Conservation (phyloP, 1,140 invertebrate species). For the Magallana ariakensis region DNA sequence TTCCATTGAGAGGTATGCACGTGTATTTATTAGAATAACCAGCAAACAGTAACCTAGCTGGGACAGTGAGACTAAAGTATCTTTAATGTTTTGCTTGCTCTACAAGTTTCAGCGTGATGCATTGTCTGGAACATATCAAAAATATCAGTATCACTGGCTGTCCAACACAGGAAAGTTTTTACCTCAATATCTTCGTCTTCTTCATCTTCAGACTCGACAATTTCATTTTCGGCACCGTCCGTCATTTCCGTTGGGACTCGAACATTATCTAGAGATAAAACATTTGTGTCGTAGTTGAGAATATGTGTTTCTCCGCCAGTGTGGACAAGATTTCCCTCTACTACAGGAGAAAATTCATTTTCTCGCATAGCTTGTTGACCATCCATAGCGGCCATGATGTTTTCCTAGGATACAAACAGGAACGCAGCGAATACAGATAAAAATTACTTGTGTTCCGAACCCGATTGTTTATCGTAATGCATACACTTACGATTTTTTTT, state of each 20-base stretch:
- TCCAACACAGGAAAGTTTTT: neutral
- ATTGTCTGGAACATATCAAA: too few relatives aligned
- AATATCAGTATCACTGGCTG: too few relatives aligned
- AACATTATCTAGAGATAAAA: slow-evolving; percentile 66
- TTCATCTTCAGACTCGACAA: slow-evolving; percentile 55
- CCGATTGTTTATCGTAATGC: neutral
- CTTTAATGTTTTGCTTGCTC: too few relatives aligned
- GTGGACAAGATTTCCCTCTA: slow-evolving; percentile 66
- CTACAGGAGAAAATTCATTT: slow-evolving; percentile 54
- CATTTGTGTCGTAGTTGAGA: slow-evolving; percentile 67
- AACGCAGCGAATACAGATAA: slow-evolving; percentile 39
- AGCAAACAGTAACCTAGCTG: too few relatives aligned
- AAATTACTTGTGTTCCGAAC: neutral
- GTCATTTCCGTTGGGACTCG: slow-evolving; percentile 52
- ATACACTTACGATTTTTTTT: too few relatives aligned
- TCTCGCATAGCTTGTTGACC: slow-evolving; percentile 42
- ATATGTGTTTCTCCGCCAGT: slow-evolving; percentile 66
- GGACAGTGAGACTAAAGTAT: too few relatives aligned
- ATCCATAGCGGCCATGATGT: slow-evolving; percentile 66
- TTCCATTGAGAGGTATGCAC: too few relatives aligned
- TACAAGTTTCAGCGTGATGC: too few relatives aligned
- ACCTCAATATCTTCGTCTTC: slow-evolving; percentile 68
- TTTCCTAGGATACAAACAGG: slow-evolving; percentile 64
- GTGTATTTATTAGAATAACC: too few relatives aligned
- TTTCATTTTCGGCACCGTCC: slow-evolving; percentile 43